Base-by-base conservation (phyloP, 2,113 vertebrate genomes). In the Nyctereutes procyonoides region DNA sequence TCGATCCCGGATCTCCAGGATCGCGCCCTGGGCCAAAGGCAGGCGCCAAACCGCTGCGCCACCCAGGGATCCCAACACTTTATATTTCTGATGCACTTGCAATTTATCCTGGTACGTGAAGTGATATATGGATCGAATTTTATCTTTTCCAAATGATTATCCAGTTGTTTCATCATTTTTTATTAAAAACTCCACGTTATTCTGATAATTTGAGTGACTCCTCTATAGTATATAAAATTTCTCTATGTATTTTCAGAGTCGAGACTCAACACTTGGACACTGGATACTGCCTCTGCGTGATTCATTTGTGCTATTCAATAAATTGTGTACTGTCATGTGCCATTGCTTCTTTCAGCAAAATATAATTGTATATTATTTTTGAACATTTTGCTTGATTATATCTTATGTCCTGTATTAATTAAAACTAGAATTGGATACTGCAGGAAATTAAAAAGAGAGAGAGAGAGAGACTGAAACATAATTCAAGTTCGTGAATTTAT, bases 271-370 rank as follows among this genome's bases (percentile, higher is more conserved):
- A 62, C 16, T 63, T 69, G 4, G 17, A 38, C 5, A 38, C 30
- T 73, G 13, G 24, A 51, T 13, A 51, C 6, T 76, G 43, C 13
- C 30, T 60, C 32, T 62, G 15, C 1, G 53, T 62, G 6, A 19
- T 84, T 76, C 62, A 8, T 43, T n/a, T 94, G 55, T 80, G 15
- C n/a, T 17, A 35, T 51, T 56, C 60, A 53, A 4, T 53, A 43
- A 91, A 51, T 71, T 35, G 10, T 65, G 19, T n/a, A 56, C 24
- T 93, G n/a, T 32, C 15, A 26, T 58, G 38, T 22, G 32, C 16
- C 28, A 80, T 84, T 84, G 88, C 38, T 86, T 91, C 48, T 88
- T 69, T 71, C 32, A 67, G 48, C 73, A 95, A 88, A 76, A 22
- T 16, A 9, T 74, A 51, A 63, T 51, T 69, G 28, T 28, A 20